A percentile compares a stretch with the other conserved stretches of the same genome.
Conservation (phyloP, 2,113 vertebrate species). For the Limnothrissa miodon region DNA sequence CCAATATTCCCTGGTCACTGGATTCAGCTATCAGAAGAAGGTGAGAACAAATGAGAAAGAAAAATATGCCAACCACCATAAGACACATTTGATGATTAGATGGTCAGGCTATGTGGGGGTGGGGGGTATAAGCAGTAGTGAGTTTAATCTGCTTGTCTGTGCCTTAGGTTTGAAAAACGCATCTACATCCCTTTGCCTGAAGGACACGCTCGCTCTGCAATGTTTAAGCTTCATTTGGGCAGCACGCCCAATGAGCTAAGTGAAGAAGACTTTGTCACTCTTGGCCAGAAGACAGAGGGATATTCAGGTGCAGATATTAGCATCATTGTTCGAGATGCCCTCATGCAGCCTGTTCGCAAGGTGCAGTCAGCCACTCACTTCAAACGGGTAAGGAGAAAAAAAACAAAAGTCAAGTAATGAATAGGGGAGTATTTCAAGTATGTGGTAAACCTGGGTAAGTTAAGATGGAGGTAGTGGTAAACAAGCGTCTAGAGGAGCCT, state of each 20-base stretch:
- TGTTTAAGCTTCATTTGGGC: constrained; percentile 91
- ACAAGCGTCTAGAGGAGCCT: too few species aligned
- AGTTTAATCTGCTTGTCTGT: background rate
- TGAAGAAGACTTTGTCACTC: constrained; percentile 77
- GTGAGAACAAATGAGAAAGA: constrained; percentile 55
- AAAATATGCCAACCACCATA: background rate
- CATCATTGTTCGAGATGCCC: constrained; percentile 85
- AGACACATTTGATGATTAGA: background rate
- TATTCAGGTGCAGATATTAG: constrained; percentile 93
- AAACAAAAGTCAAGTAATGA: background rate
- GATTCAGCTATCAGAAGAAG: constrained; percentile 93
- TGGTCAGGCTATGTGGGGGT: too few species aligned
- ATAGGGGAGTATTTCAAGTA: background rate
- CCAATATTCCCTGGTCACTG: constrained; percentile 93
- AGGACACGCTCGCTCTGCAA: constrained; percentile 79
- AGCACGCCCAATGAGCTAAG: constrained; percentile 75
- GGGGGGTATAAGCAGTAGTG: too few species aligned
- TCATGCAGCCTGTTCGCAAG: constrained; percentile 93
- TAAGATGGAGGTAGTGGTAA: too few species aligned
- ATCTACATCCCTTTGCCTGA: constrained; percentile 95
- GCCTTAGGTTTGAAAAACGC: constrained; percentile 87
- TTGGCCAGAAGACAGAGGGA: constrained; percentile 81
- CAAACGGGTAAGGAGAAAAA: constrained; percentile 77
- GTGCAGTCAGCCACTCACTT: constrained; percentile 91
- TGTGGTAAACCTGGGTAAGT: too few species aligned